Base-by-base conservation (phyloP, 92 coral and sea anemone genomes). In the Zoanthus sociatus region DNA sequence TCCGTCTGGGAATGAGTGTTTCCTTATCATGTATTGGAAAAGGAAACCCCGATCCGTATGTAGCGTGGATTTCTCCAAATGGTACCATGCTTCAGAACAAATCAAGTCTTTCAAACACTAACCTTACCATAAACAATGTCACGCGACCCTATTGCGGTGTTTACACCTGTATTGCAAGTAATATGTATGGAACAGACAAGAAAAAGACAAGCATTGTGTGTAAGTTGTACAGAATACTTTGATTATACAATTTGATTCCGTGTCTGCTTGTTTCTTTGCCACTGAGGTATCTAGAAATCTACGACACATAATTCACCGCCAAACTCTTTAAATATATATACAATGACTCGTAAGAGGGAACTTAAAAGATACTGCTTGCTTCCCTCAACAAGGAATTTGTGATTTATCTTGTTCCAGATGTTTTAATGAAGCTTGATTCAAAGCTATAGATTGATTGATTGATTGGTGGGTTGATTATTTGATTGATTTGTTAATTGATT, bases 191-290 rank as follows among this genome's bases (percentile, higher is more conserved):
- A 30, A 60, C 83, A 0, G 78, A 86, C 79, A 50, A 79, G 48
- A 78, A 32, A 7, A 51, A 58, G 47, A 90, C 92, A 1, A 86
- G 92, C 21, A 61, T 91, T n/a, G 93, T 69, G 44, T 89, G 94
- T 93, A 63, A 90, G 94, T 85, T 48, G 69, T 58, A 58, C 20
- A 58, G 12, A 3, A 50, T 50, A 50, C 42, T 37, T 37, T 37
- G 42, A 26, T 37, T 37, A 37, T 37, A 37, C 4, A 2, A 4
- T 37, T 37, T 37, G 2, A 37, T 2, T 37, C 42, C 42, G 42
- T 37, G 42, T 37, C 42, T 0, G 42, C 42, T 37, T 37, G 42
- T 37, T 37, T 37, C 42, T 37, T 37, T 37, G 1, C 42, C 26
- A 0, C 42, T 37, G 42, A 37, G 4, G 42, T 37, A 37, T 37